Base-by-base conservation (phyloP, 2,888 invertebrate species). In the Latrodectus hesperus region DNA sequence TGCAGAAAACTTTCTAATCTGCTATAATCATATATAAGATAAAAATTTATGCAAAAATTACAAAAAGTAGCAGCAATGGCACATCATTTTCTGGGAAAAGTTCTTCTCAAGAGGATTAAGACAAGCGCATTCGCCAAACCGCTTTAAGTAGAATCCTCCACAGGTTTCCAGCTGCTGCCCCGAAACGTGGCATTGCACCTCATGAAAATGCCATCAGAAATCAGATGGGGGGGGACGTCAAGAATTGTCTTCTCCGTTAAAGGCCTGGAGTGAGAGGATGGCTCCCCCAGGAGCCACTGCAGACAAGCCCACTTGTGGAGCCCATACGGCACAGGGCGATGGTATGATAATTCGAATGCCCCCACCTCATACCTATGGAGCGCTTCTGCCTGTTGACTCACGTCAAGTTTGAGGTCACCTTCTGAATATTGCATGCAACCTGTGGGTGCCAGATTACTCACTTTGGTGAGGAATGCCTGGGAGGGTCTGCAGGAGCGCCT, bases 201-300 rank as follows among this genome's bases (percentile, higher is more conserved):
- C 82, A 82, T 82, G 75, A 75, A 82, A 82, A 82, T 82, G 75
- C 82, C 82, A 75, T 82, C 82, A 82, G 82, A 70, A 82, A 81
- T 74, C 81, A 67, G 74, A 74, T 38, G 12, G 53, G 68, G 12
- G 53, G 68, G 65, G 67, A 73, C 81, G 64, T 53, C 53, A 73
- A 81, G 73, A 81, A 49, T 49, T 65, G 17, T 51, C 51, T 10
- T 12, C 76, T n/a, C 72, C 53, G 70, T 74, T 82, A 65, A 53
- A 16, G 81, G 65, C 53, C 22, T 10, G n/a, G 22, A 68, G 22
- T 38, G 12, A 68, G 67, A 22, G 11, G 17, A 68, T 53, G 60
- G 65, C 16, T 22, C 82, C 55, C 70, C n/a, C 16, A 52, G 75
- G 82, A 22, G 67, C 38, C 38, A 6, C 38, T 38, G 38, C 38